These are phyloP conservation scores for Formica exsecta DNA, from an alignment of 1,140 invertebrate genomes.

Conservation along the genomic window DNA sequence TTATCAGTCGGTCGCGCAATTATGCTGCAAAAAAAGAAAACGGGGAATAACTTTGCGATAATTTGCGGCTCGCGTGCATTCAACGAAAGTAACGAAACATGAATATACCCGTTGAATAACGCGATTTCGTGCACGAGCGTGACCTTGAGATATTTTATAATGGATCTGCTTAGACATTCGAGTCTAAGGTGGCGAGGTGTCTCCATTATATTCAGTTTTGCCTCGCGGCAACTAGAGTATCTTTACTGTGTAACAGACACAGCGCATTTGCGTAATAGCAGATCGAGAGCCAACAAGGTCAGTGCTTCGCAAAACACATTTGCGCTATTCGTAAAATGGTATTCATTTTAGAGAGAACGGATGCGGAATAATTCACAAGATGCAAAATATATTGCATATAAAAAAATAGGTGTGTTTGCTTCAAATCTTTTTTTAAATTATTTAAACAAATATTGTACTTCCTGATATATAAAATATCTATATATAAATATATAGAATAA, in stretches of 20 bases:
- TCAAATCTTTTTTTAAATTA: no score
- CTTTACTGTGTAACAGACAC: constrained; percentile 19
- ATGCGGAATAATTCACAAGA: no score
- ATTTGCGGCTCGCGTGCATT: not conserved
- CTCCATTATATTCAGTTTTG: constrained; percentile 35
- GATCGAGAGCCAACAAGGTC: constrained; percentile 66
- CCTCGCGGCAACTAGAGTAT: no score
- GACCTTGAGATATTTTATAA: constrained; percentile 5
- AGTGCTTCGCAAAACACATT: constrained; percentile 61
- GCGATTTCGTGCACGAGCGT: not conserved
- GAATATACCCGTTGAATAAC: not conserved
- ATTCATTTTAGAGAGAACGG: constrained; percentile 5
- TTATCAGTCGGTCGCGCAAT: not conserved
- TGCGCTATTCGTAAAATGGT: constrained; percentile 32
- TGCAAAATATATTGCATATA: no score
- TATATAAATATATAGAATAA: no score
- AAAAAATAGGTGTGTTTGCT: no score
- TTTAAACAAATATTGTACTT: no score
- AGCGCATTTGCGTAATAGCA: constrained; percentile 64
- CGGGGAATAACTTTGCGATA: constrained; percentile 7
- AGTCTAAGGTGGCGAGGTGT: constrained; percentile 17
- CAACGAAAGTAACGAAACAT: constrained; percentile 1
- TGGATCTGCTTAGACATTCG: constrained; percentile 18
- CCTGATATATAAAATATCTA: no score
- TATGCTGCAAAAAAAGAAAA: constrained; percentile 25